Base-by-base conservation (phyloP, 2,797 vertebrate species). In the Poecilia gillii region DNA sequence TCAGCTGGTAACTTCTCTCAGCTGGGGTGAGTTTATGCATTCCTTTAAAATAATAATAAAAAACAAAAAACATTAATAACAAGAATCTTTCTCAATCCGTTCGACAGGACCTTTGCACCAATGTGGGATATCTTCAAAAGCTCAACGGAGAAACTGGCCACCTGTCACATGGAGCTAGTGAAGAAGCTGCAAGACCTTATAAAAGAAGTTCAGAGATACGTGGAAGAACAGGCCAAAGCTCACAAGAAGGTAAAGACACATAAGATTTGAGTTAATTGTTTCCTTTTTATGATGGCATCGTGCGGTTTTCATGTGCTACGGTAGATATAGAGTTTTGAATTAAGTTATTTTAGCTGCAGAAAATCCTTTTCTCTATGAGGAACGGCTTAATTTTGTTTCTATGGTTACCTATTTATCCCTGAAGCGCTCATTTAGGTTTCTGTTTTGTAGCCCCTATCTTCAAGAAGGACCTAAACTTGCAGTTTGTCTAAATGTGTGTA, bases 191-290 rank as follows among this genome's bases (percentile, higher is more conserved):
- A 99, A 84, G 98, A 99, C 23, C 96, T 99, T 83, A 99, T 99
- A 92, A 99, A 98, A 88, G 98, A 99, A 89, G 97, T 99, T 79
- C 98, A 99, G 86, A 99, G 98, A 84, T 99, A 99, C 78, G 97
- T 98, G 86, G 98, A 99, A 74, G 98, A 99, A 83, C 98, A 99
- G 93, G 96, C 97, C 90, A 99, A 99, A 94, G 94, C 97, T 84
- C 98, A 99, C 94, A 99, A 99, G 92, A 99, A 99, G 97, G 98
- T 98, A 84, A 81, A 39, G 68, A 45, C 41, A 16, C 9, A 1
- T n/a, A 28, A n/a, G 41, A n/a, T 45, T 43, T 71, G 25, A 45
- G 28, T 45, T 3, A n/a, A 43, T 43, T 13, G 4, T 43, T 14
- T 45, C 12, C 6, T 70, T 68, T 14, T 39, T 39, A 12, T 14